phyloP scores from a whole-genome alignment of 1,140 invertebrate genomes.

The Cotesia chilonis region DNA sequence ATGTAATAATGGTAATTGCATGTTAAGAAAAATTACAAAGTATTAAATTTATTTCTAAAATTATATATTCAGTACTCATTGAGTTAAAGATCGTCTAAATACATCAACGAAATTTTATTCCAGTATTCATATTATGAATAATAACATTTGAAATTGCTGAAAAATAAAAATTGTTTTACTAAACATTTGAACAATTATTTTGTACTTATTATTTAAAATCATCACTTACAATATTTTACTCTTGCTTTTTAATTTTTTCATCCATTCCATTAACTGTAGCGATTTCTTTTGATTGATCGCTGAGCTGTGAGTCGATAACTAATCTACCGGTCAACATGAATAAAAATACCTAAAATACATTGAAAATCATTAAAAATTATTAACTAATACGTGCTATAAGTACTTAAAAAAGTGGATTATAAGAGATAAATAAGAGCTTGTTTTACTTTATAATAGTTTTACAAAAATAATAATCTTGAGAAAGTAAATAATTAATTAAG shows the following conservation, averaged over 20 bases:
- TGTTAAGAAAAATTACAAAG: no score
- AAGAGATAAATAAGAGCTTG: no score
- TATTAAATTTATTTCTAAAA: no score
- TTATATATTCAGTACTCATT: no score
- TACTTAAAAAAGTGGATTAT: not conserved
- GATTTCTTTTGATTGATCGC: conserved; percentile 58
- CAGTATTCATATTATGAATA: not conserved
- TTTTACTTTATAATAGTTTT: no score
- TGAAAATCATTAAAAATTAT: conserved; percentile 14
- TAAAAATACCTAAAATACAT: conserved; percentile 78
- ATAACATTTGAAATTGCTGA: not conserved
- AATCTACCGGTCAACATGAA: conserved; percentile 94
- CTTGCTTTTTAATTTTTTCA: conserved; percentile 64
- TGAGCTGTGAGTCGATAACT: conserved; percentile 77
- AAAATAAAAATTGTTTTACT: conserved; percentile 1
- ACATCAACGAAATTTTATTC: no score
- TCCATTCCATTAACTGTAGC: conserved; percentile 60
- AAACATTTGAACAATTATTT: not conserved
- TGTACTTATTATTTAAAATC: not conserved
- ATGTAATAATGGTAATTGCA: no score
- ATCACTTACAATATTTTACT: conserved; percentile 50
- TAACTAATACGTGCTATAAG: not conserved
- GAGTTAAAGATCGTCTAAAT: no score
- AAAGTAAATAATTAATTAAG: no score
- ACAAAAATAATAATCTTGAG: no score